phyloP scores from a whole-genome alignment of 2,888 invertebrate species.

The Ectemnius cavifrons region DNA sequence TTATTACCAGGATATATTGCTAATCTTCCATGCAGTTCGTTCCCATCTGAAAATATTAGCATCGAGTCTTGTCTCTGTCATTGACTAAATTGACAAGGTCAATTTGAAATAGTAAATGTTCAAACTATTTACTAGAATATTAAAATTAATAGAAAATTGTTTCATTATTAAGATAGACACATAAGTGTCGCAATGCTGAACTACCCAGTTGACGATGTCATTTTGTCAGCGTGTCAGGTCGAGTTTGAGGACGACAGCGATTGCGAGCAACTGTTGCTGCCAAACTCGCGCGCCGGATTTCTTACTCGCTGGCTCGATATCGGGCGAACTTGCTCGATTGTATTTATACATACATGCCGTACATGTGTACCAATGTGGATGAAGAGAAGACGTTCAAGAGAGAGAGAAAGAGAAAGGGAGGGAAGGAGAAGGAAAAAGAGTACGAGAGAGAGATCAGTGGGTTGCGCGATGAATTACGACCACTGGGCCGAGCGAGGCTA shows the following conservation, averaged over 20 bases:
- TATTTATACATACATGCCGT: constrained; percentile 19
- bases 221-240: not conserved
- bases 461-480: constrained; percentile 77
- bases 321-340: not conserved
- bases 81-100: no score
- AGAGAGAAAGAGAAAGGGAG: not conserved
- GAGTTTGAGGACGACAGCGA: not conserved
- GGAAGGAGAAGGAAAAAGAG: not conserved
- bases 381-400: not conserved
- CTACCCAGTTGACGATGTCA: no score
- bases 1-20: not conserved
- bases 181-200: no score
- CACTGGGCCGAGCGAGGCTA: constrained; percentile 73
- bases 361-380: constrained; percentile 28
- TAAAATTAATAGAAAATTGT: no score
- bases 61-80: no score
- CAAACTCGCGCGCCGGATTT: constrained; percentile 3
- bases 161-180: no score
- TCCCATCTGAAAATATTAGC: no score
- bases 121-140: no score
- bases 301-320: not conserved
- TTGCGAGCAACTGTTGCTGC: not conserved
- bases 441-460: constrained; percentile 34
- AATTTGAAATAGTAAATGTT: no score
- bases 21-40: not conserved